A percentile compares a stretch with the other conserved stretches of the same genome.
phyloP scores from a whole-genome alignment of 1,140 invertebrate species.

The Drosophila neocordata region DNA sequence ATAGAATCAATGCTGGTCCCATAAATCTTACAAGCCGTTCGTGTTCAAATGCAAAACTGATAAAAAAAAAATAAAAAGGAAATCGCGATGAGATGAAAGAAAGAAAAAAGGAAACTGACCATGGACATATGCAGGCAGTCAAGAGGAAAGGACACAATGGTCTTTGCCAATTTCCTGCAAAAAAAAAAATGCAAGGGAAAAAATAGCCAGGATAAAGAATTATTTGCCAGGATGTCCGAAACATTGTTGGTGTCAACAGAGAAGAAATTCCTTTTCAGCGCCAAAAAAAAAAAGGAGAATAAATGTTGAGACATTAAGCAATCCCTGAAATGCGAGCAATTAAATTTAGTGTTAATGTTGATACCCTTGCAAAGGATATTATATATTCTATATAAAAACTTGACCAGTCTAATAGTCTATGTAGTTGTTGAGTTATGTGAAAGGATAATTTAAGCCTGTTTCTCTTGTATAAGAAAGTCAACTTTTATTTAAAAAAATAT shows the following conservation, averaged over 20 bases:
- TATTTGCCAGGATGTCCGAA: constrained; percentile 11
- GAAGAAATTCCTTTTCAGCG: neutral
- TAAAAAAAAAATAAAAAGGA: neutral
- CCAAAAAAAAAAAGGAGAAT: constrained; percentile 6
- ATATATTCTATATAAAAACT: neutral
- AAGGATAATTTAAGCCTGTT: too few relatives aligned
- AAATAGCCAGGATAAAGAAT: constrained; percentile 1
- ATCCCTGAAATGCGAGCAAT: neutral
- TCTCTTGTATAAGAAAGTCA: too few relatives aligned
- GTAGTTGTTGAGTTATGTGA: too few relatives aligned
- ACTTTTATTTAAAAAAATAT: too few relatives aligned
- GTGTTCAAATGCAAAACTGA: constrained; percentile 11
- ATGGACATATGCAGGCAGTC: constrained; percentile 9
- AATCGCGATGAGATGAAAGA: constrained; percentile 5
- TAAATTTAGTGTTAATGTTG: constrained; percentile 4
- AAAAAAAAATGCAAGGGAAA: neutral
- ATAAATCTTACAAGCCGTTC: constrained; percentile 10
- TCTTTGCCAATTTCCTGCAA: constrained; percentile 5
- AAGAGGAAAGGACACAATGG: constrained; percentile 11
- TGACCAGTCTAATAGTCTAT: too few relatives aligned
- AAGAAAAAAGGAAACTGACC: constrained; percentile 9
- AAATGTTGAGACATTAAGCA: neutral
- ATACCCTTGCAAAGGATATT: neutral
- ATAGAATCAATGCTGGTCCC: constrained; percentile 6
- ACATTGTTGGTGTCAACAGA: constrained; percentile 9